These are phyloP conservation scores for Chrysochloris asiatica DNA, from an alignment of 2,113 vertebrate genomes.

Conservation along the genomic window DNA sequence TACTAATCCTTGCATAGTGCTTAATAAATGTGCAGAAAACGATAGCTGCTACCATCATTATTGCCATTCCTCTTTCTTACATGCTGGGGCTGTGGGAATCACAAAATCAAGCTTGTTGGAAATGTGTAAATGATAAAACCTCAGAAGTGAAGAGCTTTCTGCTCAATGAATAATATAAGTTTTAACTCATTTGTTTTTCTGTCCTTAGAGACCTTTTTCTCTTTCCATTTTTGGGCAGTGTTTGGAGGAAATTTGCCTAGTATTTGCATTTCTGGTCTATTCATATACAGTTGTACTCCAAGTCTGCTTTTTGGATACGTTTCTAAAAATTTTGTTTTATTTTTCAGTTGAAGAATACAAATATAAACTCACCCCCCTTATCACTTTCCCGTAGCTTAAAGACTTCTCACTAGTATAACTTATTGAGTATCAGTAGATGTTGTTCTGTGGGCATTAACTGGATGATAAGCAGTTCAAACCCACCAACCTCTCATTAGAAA, in stretches of 20 bases:
- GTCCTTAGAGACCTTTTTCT: conserved; percentile 26
- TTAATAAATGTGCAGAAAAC: not conserved
- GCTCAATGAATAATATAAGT: conserved; percentile 29
- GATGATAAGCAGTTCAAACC: too few species aligned
- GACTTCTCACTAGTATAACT: not conserved
- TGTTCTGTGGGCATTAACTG: too few species aligned
- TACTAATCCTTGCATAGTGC: not conserved
- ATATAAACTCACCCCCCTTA: not conserved
- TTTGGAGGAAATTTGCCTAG: not conserved
- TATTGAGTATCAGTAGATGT: too few species aligned
- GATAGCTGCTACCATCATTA: not conserved
- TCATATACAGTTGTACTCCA: not conserved
- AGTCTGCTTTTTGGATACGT: not conserved
- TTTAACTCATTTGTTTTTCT: conserved; percentile 51
- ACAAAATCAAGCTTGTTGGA: not conserved
- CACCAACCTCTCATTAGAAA: too few species aligned
- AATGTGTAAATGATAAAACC: conserved; percentile 26
- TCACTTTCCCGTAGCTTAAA: not conserved
- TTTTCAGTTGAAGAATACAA: conserved; percentile 4
- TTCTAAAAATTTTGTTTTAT: not conserved
- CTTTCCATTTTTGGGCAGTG: not conserved
- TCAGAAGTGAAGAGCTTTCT: not conserved
- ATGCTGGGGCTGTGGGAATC: not conserved
- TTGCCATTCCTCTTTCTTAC: conserved; percentile 5
- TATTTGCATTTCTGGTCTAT: conserved; percentile 37